These are phyloP conservation scores for Macropodus opercularis DNA, from an alignment of 2,797 vertebrate species.

Conservation along the genomic window DNA sequence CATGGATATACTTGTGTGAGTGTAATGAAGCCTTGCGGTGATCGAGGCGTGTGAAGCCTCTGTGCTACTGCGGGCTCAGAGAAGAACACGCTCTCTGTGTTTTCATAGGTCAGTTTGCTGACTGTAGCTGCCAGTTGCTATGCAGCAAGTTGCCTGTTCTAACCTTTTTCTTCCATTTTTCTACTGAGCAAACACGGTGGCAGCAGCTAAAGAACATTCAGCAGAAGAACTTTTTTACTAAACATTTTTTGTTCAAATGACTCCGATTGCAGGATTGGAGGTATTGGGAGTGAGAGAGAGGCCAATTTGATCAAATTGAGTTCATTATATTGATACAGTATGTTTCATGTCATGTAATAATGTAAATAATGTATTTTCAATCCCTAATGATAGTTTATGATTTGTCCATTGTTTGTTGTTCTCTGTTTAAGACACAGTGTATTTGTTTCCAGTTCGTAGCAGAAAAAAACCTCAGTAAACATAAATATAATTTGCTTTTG, in stretches of 20 bases:
- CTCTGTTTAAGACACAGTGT: no score
- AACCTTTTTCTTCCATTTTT: constrained; percentile 57
- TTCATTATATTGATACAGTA: no score
- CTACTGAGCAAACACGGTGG: constrained; percentile 35
- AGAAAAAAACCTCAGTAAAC: no score
- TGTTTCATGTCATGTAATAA: no score
- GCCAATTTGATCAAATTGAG: no score
- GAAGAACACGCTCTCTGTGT: constrained; percentile 52
- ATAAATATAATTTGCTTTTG: no score
- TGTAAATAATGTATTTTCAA: no score
- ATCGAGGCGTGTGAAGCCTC: constrained; percentile 43
- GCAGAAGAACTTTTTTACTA: no score
- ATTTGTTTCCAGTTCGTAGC: no score
- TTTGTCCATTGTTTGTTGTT: background rate
- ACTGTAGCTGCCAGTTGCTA: constrained; percentile 71
- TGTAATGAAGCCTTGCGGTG: constrained; percentile 53
- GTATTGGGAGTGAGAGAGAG: no score
- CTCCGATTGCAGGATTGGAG: no score
- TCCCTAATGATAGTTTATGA: background rate
- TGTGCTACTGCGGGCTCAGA: constrained; percentile 46
- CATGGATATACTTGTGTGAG: constrained; percentile 55
- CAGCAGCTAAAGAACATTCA: constrained; percentile 17
- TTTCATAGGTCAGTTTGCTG: constrained; percentile 73
- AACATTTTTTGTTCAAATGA: no score
- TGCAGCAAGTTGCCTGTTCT: constrained; percentile 67